Percentiles rank a stretch among this genome's conserved stretches.
phyloP scores from a whole-genome alignment of 2,888 invertebrate genomes.

The Odontothrips loti region DNA sequence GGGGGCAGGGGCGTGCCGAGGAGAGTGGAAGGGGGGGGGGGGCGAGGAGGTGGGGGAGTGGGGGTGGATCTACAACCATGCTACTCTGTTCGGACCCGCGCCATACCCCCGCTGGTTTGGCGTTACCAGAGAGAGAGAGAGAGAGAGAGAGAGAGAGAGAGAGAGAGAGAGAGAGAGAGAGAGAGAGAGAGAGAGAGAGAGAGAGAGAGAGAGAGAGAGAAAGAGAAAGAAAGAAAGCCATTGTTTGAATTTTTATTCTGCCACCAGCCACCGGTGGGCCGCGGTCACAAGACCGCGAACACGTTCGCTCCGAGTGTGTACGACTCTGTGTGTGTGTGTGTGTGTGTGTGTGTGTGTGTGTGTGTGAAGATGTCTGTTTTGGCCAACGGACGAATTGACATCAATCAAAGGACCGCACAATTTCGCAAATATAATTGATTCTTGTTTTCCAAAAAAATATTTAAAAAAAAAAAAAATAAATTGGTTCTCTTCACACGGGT shows the following conservation, averaged over 20 bases:
- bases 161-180: no score
- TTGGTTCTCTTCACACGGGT: no score
- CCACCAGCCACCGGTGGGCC: not conserved
- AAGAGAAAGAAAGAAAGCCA: not conserved
- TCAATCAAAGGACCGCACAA: no score
- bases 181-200: no score
- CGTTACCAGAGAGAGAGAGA: no score
- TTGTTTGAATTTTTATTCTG: constrained; percentile 6
- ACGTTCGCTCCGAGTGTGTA: not conserved
- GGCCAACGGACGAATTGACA: not conserved
- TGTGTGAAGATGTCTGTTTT: not conserved
- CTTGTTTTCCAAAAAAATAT: no score
- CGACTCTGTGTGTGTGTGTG: not conserved
- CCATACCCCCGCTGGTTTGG: not conserved
- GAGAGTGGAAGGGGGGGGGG: no score
- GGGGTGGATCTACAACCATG: not conserved
- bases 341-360: not conserved
- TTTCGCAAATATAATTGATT: no score
- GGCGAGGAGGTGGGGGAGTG: not conserved
- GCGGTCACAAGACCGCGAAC: no score
- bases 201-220: no score
- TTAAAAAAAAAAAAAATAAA: no score
- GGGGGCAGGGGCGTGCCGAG: not conserved
- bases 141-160: no score
- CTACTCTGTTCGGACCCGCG: constrained; percentile 1